Conservation (phyloP, 2,113 vertebrate species). For the Centropristis striata region DNA sequence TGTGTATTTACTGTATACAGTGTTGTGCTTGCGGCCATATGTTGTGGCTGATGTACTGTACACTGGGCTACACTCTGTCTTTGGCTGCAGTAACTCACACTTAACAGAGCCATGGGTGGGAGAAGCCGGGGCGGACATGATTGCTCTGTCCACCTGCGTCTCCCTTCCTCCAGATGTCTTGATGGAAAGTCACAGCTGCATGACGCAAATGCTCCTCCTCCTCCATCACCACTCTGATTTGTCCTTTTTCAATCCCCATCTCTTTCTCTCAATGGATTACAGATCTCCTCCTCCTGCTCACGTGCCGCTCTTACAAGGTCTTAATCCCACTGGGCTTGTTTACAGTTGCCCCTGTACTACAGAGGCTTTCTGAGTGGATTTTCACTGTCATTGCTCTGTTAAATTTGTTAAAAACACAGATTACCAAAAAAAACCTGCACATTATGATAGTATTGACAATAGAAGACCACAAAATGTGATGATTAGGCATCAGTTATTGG, state of each 20-base stretch:
- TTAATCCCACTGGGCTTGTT: constrained; percentile 57
- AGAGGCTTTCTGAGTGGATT: constrained; percentile 20
- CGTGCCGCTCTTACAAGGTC: constrained; percentile 51
- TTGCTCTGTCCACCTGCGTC: constrained; percentile 12
- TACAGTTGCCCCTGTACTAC: background rate
- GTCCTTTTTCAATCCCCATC: constrained; percentile 62
- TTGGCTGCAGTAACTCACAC: constrained; percentile 30
- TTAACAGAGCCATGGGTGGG: background rate
- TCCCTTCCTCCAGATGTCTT: constrained; percentile 57
- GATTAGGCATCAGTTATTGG: no score
- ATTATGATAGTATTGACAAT: background rate
- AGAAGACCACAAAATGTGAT: background rate
- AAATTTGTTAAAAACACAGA: constrained; percentile 1
- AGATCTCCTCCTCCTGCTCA: constrained; percentile 40
- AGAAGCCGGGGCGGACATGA: background rate
- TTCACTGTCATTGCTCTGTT: background rate
- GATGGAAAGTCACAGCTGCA: constrained; percentile 58
- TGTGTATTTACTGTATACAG: constrained; percentile 26
- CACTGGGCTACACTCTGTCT: constrained; percentile 33
- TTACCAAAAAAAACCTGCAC: background rate
- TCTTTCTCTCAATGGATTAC: constrained; percentile 66
- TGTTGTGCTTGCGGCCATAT: background rate
- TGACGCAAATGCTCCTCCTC: constrained; percentile 49
- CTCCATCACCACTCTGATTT: constrained; percentile 35
- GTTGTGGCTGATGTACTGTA: constrained; percentile 24